Evolutionary conservation across 2,888 invertebrate species (phyloP), one percentile per base, ranked within the genome.

Genomic region (Lasioglossum oenotherae): DNA sequence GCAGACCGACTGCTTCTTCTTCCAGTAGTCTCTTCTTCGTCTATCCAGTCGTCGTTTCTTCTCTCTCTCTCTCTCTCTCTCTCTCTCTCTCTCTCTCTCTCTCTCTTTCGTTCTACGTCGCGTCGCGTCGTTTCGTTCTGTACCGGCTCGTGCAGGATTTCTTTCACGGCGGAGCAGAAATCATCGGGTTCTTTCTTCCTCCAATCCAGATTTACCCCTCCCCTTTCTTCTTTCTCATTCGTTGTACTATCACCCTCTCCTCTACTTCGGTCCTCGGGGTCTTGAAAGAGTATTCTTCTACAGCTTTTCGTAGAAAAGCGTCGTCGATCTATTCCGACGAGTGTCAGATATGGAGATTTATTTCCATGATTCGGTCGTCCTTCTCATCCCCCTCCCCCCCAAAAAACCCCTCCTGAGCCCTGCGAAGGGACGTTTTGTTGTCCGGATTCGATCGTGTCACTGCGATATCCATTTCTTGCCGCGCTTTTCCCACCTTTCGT

Each of bases 311-410:
- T 81, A 89, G 92, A 88, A 91, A 91, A 90, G 85, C 89, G 87
- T 86, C 89, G 87, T 86, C 92, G 91, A 91, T 93, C 93, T 91
- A 92, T 93, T 89, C 90, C 91, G 87, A 90, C 91, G 77, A 75
- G 92, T 92, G 93, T 93, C 94, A 93, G 93, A 94, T 94, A 94
- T 94, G 93, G 93, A 94, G 94, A 94, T 94, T 94, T 93, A 94
- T 94, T 93, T 94, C 88, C 84, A 89, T 83, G 92, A 93, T 94
- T 92, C 85, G 88, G 87, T 31, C 71, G 49, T 69, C 72, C 64
- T 38, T 73, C 78, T 74, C 49, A 41, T 60, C 31, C 78, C n/a
- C n/a, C 71, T 14, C 2, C 2, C 69, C 23, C 69, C 23, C 23
- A 1, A 0, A 23, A 49, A 35, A 35, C 23, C 35, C 10, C 23